These are phyloP conservation scores for Melanaphis sacchari DNA, from an alignment of 1,140 invertebrate species.

Conservation along the genomic window DNA sequence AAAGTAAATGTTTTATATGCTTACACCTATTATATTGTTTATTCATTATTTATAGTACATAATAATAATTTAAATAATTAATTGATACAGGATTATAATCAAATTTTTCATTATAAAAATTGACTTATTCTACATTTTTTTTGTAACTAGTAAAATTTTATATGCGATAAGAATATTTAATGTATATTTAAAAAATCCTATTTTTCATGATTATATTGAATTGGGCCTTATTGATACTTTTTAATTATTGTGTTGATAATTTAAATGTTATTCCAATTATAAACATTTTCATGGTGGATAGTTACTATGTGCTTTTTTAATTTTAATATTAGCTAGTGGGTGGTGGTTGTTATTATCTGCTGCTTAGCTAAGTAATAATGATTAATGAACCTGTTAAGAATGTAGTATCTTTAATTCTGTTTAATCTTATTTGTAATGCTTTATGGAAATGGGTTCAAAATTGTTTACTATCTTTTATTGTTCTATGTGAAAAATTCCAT, in stretches of 20 bases:
- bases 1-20: background rate
- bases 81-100: background rate
- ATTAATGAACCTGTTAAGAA: constrained; percentile 21
- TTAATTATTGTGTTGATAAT: background rate
- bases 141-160: constrained; percentile 5
- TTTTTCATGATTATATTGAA: background rate
- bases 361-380: background rate
- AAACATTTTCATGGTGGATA: background rate
- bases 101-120: background rate
- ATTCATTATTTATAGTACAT: constrained; percentile 9
- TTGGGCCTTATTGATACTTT: background rate
- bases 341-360: constrained; percentile 53
- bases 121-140: background rate
- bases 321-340: constrained; percentile 18
- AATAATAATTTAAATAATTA: background rate
- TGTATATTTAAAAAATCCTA: background rate
- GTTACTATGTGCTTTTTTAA: constrained; percentile 25
- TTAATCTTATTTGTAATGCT: constrained; percentile 16
- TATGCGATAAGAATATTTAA: constrained; percentile 12
- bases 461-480: background rate
- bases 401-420: background rate
- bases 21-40: background rate
- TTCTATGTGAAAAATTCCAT: background rate
- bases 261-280: background rate
- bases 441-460: constrained; percentile 19